These are phyloP conservation scores for Trissolcus brochymenae DNA, from an alignment of 2,888 invertebrate genomes.

Conservation along the genomic window DNA sequence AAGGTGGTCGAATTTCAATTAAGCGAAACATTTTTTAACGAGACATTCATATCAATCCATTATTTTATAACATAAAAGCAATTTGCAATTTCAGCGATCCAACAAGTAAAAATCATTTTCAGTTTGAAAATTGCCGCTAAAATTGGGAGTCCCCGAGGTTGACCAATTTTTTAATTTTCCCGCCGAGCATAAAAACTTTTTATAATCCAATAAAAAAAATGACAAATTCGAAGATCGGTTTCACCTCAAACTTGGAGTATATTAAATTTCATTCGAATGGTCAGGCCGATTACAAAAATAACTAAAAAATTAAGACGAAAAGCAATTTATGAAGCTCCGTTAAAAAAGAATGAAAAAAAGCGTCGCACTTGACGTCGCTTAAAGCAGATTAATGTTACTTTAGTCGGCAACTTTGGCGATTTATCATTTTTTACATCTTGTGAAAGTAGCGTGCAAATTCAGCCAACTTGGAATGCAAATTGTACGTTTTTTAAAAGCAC, in stretches of 20 bases:
- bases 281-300: no score
- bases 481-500: no score
- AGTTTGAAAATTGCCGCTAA: neutral
- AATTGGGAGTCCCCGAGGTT: conserved; percentile 11
- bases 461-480: conserved; percentile 58
- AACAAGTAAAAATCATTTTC: no score
- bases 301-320: no score
- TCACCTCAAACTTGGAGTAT: no score
- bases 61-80: no score
- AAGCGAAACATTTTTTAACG: conserved; percentile 26
- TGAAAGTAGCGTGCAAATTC: conserved; percentile 55
- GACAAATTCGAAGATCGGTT: no score
- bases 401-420: conserved; percentile 56
- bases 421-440: conserved; percentile 48
- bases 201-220: neutral
- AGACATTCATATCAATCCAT: conserved; percentile 9
- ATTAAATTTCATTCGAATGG: no score
- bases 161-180: conserved; percentile 16
- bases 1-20: conserved; percentile 35
- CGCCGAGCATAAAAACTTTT: conserved; percentile 22
- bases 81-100: conserved; percentile 3
- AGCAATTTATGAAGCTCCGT: no score
- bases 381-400: conserved; percentile 49
- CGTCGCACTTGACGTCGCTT: no score
- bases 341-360: no score